Conservation (phyloP, 2,797 vertebrate species). For the Bryconaethiops microstoma region DNA sequence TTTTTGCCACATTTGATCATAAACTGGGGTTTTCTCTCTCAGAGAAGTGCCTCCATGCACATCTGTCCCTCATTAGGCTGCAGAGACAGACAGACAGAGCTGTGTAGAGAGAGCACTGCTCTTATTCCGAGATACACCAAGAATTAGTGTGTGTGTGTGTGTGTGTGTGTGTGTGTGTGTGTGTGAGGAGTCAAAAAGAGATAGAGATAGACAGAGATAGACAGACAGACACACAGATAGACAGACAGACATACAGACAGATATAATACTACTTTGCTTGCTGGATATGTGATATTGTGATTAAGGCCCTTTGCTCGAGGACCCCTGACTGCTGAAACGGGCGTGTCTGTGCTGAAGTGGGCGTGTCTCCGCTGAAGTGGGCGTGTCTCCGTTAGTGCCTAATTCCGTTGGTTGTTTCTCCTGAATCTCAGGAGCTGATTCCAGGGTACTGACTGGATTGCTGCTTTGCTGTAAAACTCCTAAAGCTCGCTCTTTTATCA, state of each 20-base stretch:
- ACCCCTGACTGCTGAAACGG: too few relatives aligned
- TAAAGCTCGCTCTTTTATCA: neutral
- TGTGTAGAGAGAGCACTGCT: constrained; percentile 17
- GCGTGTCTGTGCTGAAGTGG: too few relatives aligned
- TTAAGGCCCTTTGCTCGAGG: too few relatives aligned
- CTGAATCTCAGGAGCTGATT: neutral
- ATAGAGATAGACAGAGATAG: too few relatives aligned
- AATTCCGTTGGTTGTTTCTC: neutral
- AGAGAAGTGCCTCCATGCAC: constrained; percentile 26
- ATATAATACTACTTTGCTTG: too few relatives aligned
- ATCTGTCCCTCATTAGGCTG: constrained; percentile 46
- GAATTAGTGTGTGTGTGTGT: constrained; percentile 34
- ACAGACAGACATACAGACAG: too few relatives aligned
- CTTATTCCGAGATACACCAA: constrained; percentile 18
- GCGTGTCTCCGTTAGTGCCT: too few relatives aligned
- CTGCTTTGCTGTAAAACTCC: neutral
- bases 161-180: neutral
- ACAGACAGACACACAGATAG: too few relatives aligned
- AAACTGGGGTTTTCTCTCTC: constrained; percentile 10
- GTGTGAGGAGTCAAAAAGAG: too few relatives aligned
- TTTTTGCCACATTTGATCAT: neutral
- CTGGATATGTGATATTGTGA: too few relatives aligned
- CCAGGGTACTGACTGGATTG: neutral
- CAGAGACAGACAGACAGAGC: constrained; percentile 37
- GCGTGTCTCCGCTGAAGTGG: neutral